A percentile compares a stretch with the other conserved stretches of the same genome.
Conservation (phyloP, 2,888 invertebrate species). For the Eustalomyia histrio region DNA sequence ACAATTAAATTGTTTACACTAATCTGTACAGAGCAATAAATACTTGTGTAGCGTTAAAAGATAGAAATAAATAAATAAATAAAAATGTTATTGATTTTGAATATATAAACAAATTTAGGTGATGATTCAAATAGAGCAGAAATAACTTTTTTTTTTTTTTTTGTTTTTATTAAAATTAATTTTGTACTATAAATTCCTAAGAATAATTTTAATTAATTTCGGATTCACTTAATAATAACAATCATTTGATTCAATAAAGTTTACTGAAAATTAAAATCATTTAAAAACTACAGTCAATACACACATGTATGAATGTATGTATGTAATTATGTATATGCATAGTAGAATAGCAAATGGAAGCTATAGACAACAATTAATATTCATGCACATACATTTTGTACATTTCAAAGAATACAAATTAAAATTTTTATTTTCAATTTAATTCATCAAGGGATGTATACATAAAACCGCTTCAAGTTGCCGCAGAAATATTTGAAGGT, state of each 20-base stretch:
- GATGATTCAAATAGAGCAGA: slow-evolving; percentile 28
- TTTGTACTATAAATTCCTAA: not conserved
- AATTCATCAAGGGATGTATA: too few relatives aligned
- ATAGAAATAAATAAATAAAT: not conserved
- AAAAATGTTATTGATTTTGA: slow-evolving; percentile 15
- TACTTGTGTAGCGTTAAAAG: not conserved
- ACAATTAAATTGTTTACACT: not conserved
- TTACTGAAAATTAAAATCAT: too few relatives aligned
- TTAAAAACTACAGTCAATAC: not conserved
- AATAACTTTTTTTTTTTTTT: not conserved
- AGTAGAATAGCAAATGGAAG: not conserved
- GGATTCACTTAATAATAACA: too few relatives aligned
- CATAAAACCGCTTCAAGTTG: too few relatives aligned
- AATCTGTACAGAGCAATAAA: not conserved
- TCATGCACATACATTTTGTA: not conserved
- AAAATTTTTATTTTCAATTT: too few relatives aligned
- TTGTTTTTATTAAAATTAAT: not conserved
- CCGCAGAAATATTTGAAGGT: too few relatives aligned
- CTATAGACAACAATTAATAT: not conserved
- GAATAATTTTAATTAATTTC: not conserved
- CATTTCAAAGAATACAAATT: not conserved
- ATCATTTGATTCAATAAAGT: too few relatives aligned
- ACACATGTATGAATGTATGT: not conserved
- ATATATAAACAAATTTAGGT: slow-evolving; percentile 30
- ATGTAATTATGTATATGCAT: not conserved